These are phyloP conservation scores for Micromesistius poutassou DNA, from an alignment of 2,797 vertebrate genomes.

Conservation along the genomic window DNA sequence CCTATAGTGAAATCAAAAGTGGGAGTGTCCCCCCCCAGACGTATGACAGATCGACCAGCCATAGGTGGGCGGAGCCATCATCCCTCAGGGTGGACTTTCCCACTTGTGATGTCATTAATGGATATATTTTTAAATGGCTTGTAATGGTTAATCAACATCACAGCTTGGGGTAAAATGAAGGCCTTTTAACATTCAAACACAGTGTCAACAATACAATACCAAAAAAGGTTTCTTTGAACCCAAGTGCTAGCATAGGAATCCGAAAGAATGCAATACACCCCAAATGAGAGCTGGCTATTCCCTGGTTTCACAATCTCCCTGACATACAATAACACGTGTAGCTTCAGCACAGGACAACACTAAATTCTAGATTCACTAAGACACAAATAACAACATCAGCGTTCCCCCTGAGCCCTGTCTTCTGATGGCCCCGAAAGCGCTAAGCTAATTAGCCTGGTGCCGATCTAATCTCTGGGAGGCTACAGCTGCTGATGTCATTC, in stretches of 20 bases:
- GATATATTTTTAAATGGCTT: not conserved
- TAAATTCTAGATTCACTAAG: not conserved
- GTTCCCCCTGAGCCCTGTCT: slow-evolving; percentile 28
- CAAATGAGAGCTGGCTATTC: not conserved
- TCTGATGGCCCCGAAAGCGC: slow-evolving; percentile 48
- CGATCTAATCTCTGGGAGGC: slow-evolving; percentile 67
- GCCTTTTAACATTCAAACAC: not conserved
- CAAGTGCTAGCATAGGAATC: not conserved
- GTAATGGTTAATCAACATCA: not conserved
- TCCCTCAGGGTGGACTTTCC: not conserved
- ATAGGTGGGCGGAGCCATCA: not conserved
- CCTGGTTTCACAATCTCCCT: not conserved
- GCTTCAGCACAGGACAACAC: not conserved
- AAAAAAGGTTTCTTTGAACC: no score
- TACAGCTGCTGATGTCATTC: slow-evolving; percentile 54
- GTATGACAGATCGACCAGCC: not conserved
- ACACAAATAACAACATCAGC: not conserved
- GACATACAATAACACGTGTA: not conserved
- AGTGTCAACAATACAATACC: no score
- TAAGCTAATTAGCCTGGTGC: slow-evolving; percentile 66
- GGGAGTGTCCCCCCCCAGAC: not conserved
- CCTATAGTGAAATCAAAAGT: not conserved
- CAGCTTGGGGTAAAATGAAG: not conserved
- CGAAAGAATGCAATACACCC: not conserved
- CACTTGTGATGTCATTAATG: not conserved